Conservation (phyloP, 2,888 invertebrate species). For the Drosophila paracracens region DNA sequence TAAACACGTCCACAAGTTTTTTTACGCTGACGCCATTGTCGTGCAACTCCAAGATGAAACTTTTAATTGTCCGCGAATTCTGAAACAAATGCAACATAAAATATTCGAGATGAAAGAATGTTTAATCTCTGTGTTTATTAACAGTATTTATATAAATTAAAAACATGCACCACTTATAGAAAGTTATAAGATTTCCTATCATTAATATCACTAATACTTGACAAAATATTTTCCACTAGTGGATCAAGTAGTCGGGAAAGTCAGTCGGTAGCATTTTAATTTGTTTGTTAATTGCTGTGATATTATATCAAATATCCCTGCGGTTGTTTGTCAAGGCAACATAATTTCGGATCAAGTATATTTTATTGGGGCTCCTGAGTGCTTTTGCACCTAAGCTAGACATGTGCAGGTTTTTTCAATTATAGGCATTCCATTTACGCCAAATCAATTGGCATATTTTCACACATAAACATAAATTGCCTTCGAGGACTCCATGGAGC, state of each 20-base stretch:
- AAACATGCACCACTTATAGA: no score
- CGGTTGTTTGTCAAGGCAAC: slow-evolving; percentile 7
- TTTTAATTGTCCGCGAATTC: slow-evolving; percentile 80
- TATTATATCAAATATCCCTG: slow-evolving; percentile 1
- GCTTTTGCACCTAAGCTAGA: slow-evolving; percentile 12
- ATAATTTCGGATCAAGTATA: slow-evolving; percentile 5
- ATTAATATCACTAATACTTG: not conserved
- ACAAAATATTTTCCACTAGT: not conserved
- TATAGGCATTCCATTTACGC: slow-evolving; percentile 50
- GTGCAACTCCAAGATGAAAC: slow-evolving; percentile 80
- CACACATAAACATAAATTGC: slow-evolving; percentile 77
- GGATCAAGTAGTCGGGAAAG: not conserved
- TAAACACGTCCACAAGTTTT: slow-evolving; percentile 82
- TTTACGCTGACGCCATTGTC: slow-evolving; percentile 82
- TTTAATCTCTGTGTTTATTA: not conserved
- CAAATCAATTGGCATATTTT: slow-evolving; percentile 73
- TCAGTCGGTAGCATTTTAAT: not conserved
- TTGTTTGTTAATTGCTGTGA: slow-evolving; percentile 21
- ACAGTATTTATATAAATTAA: not conserved
- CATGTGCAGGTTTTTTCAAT: slow-evolving; percentile 48
- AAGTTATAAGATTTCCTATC: no score
- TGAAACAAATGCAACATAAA: slow-evolving; percentile 54
- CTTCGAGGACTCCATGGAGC: slow-evolving; percentile 35
- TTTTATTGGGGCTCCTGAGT: slow-evolving; percentile 38
- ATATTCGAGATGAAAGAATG: not conserved